These are phyloP conservation scores for Centroberyx gerrardi DNA, from an alignment of 2,797 vertebrate genomes.

Conservation along the genomic window DNA sequence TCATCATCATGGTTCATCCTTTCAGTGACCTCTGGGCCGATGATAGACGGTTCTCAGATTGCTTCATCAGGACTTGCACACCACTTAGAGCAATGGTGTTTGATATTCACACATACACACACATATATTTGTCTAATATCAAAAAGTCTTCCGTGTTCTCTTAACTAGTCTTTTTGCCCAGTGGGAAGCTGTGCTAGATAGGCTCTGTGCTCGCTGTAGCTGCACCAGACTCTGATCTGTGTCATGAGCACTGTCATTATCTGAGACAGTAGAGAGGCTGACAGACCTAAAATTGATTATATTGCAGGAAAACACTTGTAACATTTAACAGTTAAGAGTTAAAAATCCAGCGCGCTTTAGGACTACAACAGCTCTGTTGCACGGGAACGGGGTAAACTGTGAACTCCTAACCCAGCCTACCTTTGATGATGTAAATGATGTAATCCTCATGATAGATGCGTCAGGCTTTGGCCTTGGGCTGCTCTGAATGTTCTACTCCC, in stretches of 20 bases:
- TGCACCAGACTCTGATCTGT: constrained; percentile 36
- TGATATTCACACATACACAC: constrained; percentile 42
- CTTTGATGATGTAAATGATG: constrained; percentile 70
- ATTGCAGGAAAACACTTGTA: constrained; percentile 23
- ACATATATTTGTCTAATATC: constrained; percentile 43
- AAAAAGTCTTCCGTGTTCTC: constrained; percentile 50
- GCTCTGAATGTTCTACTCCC: constrained; percentile 68
- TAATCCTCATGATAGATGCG: constrained; percentile 72
- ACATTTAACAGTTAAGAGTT: constrained; percentile 38
- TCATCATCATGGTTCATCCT: constrained; percentile 75
- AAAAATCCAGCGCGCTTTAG: constrained; percentile 8
- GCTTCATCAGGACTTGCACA: constrained; percentile 49
- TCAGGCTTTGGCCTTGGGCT: constrained; percentile 68
- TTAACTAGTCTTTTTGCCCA: constrained; percentile 21
- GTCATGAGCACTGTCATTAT: constrained; percentile 39
- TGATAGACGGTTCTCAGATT: constrained; percentile 36
- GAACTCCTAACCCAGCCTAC: constrained; percentile 51
- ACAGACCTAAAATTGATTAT: constrained; percentile 40
- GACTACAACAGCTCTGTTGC: constrained; percentile 32
- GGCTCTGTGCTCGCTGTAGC: constrained; percentile 28
- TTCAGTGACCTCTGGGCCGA: constrained; percentile 56
- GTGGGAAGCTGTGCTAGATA: constrained; percentile 30
- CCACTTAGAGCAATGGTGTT: constrained; percentile 22
- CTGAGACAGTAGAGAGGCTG: constrained; percentile 20
- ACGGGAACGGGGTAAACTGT: constrained; percentile 39